Evolutionary conservation across 2,113 vertebrate genomes (phyloP).

Genomic region (Oryctolagus cuniculus): mOryCun1.1 NC_091435.1:95381001-95381500

Average conservation of each 20-base stretch:
- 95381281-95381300: neutral
- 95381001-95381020: neutral
- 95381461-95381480: slow-evolving; percentile 67
- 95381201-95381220: neutral
- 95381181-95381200: neutral
- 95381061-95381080: neutral
- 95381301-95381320: slow-evolving; percentile 6
- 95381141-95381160: neutral
- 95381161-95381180: neutral
- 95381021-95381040: neutral
- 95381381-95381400: neutral
- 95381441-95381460: slow-evolving; percentile 67
- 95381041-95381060: neutral
- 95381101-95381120: neutral
- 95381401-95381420: slow-evolving; percentile 6
- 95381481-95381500: slow-evolving; percentile 78
- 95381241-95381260: neutral
- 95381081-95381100: neutral
- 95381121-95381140: neutral
- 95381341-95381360: neutral
- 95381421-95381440: slow-evolving; percentile 47
- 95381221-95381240: neutral
- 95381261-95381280: neutral
- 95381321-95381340: slow-evolving; percentile 3
- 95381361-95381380: neutral